Conservation (phyloP, 2,888 invertebrate genomes). For the Xanthorhoe spadicearia region DNA sequence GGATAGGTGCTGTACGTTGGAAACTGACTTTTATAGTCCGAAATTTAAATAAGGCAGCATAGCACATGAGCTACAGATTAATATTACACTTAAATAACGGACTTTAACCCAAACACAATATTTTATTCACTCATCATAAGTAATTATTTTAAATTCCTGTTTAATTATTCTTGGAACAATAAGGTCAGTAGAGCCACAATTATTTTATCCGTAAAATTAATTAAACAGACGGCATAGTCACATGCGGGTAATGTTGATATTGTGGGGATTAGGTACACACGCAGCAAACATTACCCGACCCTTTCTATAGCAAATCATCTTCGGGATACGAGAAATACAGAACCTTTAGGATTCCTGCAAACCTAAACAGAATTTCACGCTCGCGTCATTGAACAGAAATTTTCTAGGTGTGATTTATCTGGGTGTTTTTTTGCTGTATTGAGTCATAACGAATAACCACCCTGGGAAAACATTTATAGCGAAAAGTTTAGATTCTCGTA, state of each 20-base stretch:
- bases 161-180: conserved; percentile 6
- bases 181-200: conserved; percentile 9
- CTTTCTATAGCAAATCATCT: conserved; percentile 13
- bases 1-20: too few species aligned
- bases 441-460: too few species aligned
- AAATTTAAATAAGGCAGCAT: too few species aligned
- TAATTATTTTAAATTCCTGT: neutral
- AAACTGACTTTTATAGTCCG: too few species aligned
- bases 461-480: too few species aligned
- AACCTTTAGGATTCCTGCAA: neutral
- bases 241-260: conserved; percentile 27
- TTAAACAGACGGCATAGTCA: conserved; percentile 27
- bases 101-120: neutral
- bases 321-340: neutral
- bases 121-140: neutral
- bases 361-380: neutral
- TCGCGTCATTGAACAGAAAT: too few species aligned
- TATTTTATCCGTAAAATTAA: conserved; percentile 25
- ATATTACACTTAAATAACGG: too few species aligned
- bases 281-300: conserved; percentile 41
- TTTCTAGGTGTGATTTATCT: too few species aligned
- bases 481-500: too few species aligned
- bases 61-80: too few species aligned
- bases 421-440: too few species aligned
- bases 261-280: conserved; percentile 22